Conservation (phyloP, 2,888 invertebrate genomes). For the Callinectes sapidus region DNA sequence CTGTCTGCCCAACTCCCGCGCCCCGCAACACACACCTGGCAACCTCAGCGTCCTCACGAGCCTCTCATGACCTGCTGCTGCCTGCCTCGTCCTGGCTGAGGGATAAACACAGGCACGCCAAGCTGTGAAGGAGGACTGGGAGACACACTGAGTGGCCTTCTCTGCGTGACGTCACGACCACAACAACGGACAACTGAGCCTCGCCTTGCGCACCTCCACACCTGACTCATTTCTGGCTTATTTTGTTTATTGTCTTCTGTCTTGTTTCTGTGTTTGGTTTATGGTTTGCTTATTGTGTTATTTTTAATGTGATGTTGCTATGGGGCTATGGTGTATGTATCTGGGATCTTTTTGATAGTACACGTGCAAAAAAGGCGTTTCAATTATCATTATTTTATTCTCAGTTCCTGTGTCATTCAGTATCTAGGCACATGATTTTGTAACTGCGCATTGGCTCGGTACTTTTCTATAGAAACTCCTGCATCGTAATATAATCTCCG, state of each 20-base stretch:
- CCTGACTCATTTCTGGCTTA: not conserved
- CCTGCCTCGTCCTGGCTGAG: conserved; percentile 7
- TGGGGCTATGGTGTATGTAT: not conserved
- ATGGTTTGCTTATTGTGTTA: not conserved
- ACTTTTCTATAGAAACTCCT: not conserved
- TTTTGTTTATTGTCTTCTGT: not conserved
- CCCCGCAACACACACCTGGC: not conserved
- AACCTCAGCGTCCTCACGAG: not conserved
- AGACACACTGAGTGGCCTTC: conserved; percentile 3
- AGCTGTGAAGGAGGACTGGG: not conserved
- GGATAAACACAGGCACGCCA: not conserved
- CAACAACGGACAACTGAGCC: conserved; percentile 6
- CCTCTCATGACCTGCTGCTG: conserved; percentile 20
- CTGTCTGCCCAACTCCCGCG: not conserved
- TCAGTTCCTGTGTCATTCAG: not conserved
- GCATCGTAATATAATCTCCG: not conserved
- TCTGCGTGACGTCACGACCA: not conserved
- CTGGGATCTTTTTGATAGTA: not conserved
- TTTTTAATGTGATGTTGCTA: not conserved
- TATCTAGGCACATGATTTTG: not conserved
- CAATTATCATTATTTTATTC: not conserved
- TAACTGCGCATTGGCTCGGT: not conserved
- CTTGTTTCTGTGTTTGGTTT: not conserved
- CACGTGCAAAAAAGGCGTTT: not conserved
- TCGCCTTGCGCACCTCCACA: not conserved